Percentiles rank a stretch among this genome's conserved stretches.
phyloP scores from a whole-genome alignment of 2,888 invertebrate species.

The Lagria hirta region DNA sequence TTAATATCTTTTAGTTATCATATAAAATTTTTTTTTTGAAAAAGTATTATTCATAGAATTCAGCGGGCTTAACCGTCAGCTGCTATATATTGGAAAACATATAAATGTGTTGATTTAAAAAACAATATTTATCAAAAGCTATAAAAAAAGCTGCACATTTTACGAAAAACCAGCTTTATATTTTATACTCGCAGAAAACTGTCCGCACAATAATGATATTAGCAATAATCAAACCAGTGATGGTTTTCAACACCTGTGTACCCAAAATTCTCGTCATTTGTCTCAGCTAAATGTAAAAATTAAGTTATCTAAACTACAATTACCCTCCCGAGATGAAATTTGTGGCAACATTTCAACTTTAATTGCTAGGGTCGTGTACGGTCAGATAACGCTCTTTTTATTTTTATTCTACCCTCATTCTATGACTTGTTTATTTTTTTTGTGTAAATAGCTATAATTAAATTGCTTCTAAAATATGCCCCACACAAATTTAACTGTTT shows the following conservation, averaged over 20 bases:
- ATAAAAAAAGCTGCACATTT: too few species aligned
- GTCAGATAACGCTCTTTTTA: conserved; percentile 30
- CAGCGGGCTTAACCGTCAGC: too few species aligned
- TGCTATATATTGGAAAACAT: too few species aligned
- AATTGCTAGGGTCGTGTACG: conserved; percentile 25
- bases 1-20: too few species aligned
- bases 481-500: conserved; percentile 11
- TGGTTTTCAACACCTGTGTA: conserved; percentile 14
- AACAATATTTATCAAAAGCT: too few species aligned
- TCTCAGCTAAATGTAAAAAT: conserved; percentile 23
- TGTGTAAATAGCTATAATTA: conserved; percentile 22
- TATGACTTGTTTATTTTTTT: conserved; percentile 24
- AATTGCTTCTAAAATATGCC: conserved; percentile 20
- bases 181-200: neutral
- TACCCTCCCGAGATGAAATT: conserved; percentile 26
- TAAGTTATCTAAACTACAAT: conserved; percentile 29
- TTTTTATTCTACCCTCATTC: conserved; percentile 19
- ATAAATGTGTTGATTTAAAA: too few species aligned
- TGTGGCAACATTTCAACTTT: conserved; percentile 26
- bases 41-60: too few species aligned
- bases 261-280: conserved; percentile 15
- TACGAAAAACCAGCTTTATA: neutral
- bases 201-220: conserved; percentile 8
- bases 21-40: too few species aligned
- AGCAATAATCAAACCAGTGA: conserved; percentile 14